phyloP scores from a whole-genome alignment of 1,140 invertebrate species.

The Sycophila sp. region DNA sequence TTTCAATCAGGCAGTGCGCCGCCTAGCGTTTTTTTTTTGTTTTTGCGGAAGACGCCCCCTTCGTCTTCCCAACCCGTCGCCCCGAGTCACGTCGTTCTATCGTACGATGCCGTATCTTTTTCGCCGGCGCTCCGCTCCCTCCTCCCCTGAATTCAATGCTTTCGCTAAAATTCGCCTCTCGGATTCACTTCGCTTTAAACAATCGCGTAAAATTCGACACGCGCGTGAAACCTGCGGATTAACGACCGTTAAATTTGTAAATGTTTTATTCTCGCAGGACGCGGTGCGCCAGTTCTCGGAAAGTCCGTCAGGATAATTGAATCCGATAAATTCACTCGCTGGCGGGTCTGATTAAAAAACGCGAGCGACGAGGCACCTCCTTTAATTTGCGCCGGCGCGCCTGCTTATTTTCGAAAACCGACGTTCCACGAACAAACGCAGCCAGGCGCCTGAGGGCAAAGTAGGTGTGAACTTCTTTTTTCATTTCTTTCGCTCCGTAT shows the following conservation, averaged over 20 bases:
- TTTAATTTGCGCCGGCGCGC: conserved; percentile 30
- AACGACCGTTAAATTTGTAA: no score
- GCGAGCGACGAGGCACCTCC: conserved; percentile 6
- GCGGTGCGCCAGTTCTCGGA: conserved; percentile 10
- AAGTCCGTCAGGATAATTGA: conserved; percentile 22
- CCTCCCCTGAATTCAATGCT: not conserved
- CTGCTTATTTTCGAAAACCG: conserved; percentile 31
- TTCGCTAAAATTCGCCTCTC: not conserved
- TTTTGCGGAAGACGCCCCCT: not conserved
- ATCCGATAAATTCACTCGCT: conserved; percentile 27
- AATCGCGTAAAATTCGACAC: no score
- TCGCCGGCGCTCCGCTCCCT: no score
- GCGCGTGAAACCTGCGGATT: no score
- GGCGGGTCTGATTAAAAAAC: conserved; percentile 16
- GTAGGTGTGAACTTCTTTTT: conserved; percentile 21
- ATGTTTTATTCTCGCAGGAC: no score
- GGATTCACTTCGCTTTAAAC: no score
- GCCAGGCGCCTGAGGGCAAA: not conserved
- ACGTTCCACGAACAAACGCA: conserved; percentile 17
- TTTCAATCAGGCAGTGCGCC: conserved; percentile 1
- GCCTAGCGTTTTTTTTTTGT: no score
- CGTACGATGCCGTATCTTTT: not conserved
- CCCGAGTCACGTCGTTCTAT: not conserved
- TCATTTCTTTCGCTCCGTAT: no score
- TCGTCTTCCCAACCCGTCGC: not conserved